These are phyloP conservation scores for Latrodectus hesperus DNA, from an alignment of 2,888 invertebrate genomes.

Conservation along the genomic window DNA sequence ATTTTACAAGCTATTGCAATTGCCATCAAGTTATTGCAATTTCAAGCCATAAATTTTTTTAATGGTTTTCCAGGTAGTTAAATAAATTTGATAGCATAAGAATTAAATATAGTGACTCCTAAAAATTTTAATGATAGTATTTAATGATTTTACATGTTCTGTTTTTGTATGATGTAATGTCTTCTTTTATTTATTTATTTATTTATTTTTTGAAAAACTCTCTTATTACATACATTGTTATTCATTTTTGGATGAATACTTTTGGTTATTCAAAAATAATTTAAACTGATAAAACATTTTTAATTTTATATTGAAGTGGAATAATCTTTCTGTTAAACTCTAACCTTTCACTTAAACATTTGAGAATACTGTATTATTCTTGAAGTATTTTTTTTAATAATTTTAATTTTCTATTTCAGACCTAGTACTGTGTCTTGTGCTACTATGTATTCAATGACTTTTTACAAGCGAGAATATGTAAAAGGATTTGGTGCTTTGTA, in stretches of 20 bases:
- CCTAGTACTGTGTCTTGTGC: slow-evolving; percentile 56
- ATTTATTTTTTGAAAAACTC: too few relatives aligned
- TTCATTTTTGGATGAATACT: too few relatives aligned
- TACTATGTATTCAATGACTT: slow-evolving; percentile 68
- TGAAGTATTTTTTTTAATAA: neutral
- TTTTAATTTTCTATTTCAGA: slow-evolving; percentile 20
- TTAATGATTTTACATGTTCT: neutral
- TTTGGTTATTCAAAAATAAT: too few relatives aligned
- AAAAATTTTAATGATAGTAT: neutral
- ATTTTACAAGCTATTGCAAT: too few relatives aligned
- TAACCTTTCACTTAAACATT: neutral
- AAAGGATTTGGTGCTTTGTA: slow-evolving; percentile 81
- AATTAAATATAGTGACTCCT: too few relatives aligned
- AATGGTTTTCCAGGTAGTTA: too few relatives aligned
- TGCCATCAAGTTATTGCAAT: too few relatives aligned
- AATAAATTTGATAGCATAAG: too few relatives aligned
- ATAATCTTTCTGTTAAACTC: neutral
- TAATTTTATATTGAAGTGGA: neutral
- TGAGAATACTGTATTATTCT: neutral
- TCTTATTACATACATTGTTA: too few relatives aligned
- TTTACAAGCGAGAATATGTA: slow-evolving; percentile 66
- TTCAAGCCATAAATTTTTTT: too few relatives aligned
- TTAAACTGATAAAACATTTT: too few relatives aligned
- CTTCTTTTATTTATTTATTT: too few relatives aligned
- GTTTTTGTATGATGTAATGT: neutral